A percentile compares a stretch with the other conserved stretches of the same genome.
Evolutionary conservation across 2,797 vertebrate genomes (phyloP).

Genomic region (Sebastes matsubarae): DNA sequence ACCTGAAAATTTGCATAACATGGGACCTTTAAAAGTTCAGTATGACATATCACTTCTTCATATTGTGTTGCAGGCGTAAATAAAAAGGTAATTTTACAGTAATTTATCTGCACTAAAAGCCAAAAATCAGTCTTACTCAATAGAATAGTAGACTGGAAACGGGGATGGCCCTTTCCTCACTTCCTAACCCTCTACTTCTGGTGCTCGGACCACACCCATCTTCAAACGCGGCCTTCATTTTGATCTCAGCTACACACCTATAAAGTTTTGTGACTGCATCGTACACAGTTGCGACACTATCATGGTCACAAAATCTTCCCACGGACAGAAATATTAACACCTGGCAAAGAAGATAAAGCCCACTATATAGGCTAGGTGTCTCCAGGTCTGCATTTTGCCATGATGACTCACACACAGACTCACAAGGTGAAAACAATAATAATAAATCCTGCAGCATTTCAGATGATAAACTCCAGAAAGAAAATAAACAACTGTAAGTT

Average conservation of each 20-base stretch:
- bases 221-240: too few relatives aligned
- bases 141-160: neutral
- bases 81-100: constrained; percentile 2
- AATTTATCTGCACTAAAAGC: neutral
- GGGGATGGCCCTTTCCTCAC: too few relatives aligned
- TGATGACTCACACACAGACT: neutral
- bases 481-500: neutral
- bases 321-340: too few relatives aligned
- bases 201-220: too few relatives aligned
- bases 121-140: too few relatives aligned
- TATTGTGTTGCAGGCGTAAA: neutral
- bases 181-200: too few relatives aligned
- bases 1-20: too few relatives aligned
- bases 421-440: too few relatives aligned
- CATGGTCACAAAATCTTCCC: neutral
- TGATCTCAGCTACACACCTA: too few relatives aligned
- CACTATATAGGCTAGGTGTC: neutral
- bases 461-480: neutral
- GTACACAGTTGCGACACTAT: neutral
- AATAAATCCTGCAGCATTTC: neutral
- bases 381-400: neutral
- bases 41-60: neutral
- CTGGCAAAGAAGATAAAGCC: neutral
- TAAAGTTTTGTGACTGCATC: too few relatives aligned
- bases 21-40: neutral